Percentiles rank a stretch among this genome's conserved stretches.
Conservation (phyloP, 2,888 invertebrate genomes). For the Bruchidius siliquastri region DNA sequence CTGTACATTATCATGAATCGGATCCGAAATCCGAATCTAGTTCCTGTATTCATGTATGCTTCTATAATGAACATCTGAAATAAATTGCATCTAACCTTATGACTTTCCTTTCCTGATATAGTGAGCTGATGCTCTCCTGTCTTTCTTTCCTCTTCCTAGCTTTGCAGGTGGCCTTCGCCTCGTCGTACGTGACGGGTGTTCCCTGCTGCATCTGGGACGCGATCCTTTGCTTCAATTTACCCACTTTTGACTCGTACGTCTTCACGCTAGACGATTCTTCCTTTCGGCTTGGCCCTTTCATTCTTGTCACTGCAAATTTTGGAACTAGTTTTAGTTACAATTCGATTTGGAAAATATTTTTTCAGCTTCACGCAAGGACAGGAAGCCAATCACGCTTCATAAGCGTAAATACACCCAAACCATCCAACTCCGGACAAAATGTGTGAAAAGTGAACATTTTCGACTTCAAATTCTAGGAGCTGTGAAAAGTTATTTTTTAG, state of each 20-base stretch:
- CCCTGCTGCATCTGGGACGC: conserved; percentile 16
- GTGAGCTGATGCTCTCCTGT: conserved; percentile 56
- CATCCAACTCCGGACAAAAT: no score
- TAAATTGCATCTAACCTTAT: conserved; percentile 47
- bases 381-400: no score
- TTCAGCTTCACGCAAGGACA: no score
- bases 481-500: no score
- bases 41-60: no score
- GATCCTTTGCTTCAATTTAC: conserved; percentile 26
- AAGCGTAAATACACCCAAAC: no score
- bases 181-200: conserved; percentile 36
- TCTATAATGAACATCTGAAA: no score
- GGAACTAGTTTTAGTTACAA: no score
- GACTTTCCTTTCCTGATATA: conserved; percentile 57
- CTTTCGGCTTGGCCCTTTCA: conserved; percentile 33
- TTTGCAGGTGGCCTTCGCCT: conserved; percentile 42
- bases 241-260: conserved; percentile 25
- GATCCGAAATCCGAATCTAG: no score
- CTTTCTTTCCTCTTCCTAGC: conserved; percentile 61
- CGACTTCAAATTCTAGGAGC: no score
- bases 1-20: no score
- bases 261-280: conserved; percentile 27
- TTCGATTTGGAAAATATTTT: conserved; percentile 11
- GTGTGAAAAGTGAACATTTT: no score
- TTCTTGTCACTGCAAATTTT: conserved; percentile 27